Base-by-base conservation (phyloP, 2,888 invertebrate species). In the Acholoe squamosa region DNA sequence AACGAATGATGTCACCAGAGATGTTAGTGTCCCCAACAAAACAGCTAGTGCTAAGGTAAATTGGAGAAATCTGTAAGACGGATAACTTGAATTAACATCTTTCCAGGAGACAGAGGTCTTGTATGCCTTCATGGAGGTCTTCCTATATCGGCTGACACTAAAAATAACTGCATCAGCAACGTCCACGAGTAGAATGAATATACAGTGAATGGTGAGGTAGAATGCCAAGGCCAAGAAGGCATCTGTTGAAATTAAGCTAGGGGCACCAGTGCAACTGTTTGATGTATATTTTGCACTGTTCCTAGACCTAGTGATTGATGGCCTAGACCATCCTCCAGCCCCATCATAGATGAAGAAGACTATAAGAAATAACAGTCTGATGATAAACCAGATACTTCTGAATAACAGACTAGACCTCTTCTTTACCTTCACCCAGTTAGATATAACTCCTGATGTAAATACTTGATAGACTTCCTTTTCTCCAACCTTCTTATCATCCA, bases 401-500 rank as follows among this genome's bases (percentile, higher is more conserved):
- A 89, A 7, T 0, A 33, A 25, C 0, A 5, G 7, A 19, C 16
- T 67, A 10, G 61, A 34, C n/a, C 0, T 12, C 19, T 31, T 61
- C 43, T 89, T 61, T 10, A 10, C 7, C 12, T 71, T 7, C 43
- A 71, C 31, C 89, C 89, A 89, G 28, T 28, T 34, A 1, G n/a
- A 25, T 10, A 86, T 54, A 25, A 61, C 54, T 19, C 28, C 89
- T n/a, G 61, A 89, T 28, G 12, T 31, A 34, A 22, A 89, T n/a
- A 89, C 54, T 5, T 89, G 22, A 14, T 10, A 33, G 19, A 34
- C 33, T 14, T 28, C n/a, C 7, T 61, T 7, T 0, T 33, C 33
- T 1, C 61, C 61, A 54, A 89, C 28, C 22, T 89, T n/a, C 43
- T 61, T 22, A n/a, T 89, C 61, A 12, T 71, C 71, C 14, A 89